These are phyloP conservation scores for Macrotis lagotis DNA, from an alignment of 2,113 vertebrate species.

Conservation along the genomic window DNA sequence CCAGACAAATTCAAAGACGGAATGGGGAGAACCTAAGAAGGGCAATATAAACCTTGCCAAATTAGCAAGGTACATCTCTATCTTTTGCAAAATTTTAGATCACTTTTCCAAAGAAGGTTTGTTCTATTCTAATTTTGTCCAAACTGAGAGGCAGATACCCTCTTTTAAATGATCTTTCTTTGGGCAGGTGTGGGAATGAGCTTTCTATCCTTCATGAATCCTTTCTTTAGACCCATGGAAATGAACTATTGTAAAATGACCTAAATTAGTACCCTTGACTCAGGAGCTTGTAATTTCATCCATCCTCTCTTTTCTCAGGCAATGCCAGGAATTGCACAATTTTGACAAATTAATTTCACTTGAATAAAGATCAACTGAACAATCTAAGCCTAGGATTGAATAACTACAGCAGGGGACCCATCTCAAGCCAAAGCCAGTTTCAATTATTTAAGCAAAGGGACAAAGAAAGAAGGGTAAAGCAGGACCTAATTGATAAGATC, in stretches of 20 bases:
- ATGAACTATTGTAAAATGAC: constrained; percentile 11
- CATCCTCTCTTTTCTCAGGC: background rate
- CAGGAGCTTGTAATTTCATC: background rate
- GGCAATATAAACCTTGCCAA: background rate
- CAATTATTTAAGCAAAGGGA: background rate
- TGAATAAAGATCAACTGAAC: background rate
- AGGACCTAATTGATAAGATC: background rate
- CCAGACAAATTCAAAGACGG: background rate
- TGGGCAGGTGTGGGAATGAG: background rate
- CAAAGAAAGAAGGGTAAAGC: background rate
- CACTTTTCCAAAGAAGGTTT: constrained; percentile 32
- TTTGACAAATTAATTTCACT: constrained; percentile 21
- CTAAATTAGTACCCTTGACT: constrained; percentile 7
- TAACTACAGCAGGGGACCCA: background rate
- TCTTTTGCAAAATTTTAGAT: background rate
- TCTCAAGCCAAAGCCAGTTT: constrained; percentile 3
- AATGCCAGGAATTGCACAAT: constrained; percentile 34
- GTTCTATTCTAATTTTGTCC: constrained; percentile 22
- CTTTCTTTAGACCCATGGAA: constrained; percentile 30
- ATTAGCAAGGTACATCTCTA: background rate
- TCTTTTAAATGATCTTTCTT: background rate
- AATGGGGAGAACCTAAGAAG: background rate
- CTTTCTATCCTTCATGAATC: constrained; percentile 9
- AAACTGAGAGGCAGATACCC: background rate
- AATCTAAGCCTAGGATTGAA: background rate